Evolutionary conservation across 2,888 invertebrate genomes (phyloP), one percentile per base, ranked within the genome.

Genomic region (Phyllotreta cruciferae): DNA sequence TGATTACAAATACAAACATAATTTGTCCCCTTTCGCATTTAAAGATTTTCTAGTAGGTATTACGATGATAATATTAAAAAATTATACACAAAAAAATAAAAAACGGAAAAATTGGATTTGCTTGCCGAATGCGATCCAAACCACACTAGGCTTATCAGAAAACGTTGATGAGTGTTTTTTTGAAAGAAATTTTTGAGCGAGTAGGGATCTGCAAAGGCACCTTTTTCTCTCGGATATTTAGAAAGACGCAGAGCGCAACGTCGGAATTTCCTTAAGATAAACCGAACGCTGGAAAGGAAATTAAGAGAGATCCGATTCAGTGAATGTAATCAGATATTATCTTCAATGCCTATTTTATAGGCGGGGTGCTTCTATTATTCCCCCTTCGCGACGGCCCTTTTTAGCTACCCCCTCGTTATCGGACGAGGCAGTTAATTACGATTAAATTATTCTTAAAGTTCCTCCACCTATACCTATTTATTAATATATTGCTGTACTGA

Each of bases 241-340:
- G 14, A 54, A 54, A 54, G 54, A 39, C 41, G 54, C 54, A 24
- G n/a, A n/a, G 34, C 41, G 3, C 47, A 6, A 34, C 47, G 47
- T 42, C 37, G 35, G 54, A 41, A 10, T 44, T 56, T 56, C 37
- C 44, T 11, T 52, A 50, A 56, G 60, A 62, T 56, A 61, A 64
- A 60, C 60, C 61, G 44, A 60, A 58, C 50, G 45, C 64, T 64
- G 44, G 53, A 38, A 24, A 64, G 64, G 61, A 64, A 66, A 66
- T 66, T 66, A 66, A 66, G 62, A 54, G 52, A 47, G 57, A 62
- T 60, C 49, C 62, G 60, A 60, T 60, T 49, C 64, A 61, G 63
- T 60, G 52, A 60, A 55, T 62, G 61, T 62, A 55, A 65, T 65
- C 65, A 65, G 65, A 65, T 65, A 65, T 62, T 62, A 65, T 65